Conservation (phyloP, 2,113 vertebrate genomes). For the Sinocyclocheilus rhinocerous region DNA sequence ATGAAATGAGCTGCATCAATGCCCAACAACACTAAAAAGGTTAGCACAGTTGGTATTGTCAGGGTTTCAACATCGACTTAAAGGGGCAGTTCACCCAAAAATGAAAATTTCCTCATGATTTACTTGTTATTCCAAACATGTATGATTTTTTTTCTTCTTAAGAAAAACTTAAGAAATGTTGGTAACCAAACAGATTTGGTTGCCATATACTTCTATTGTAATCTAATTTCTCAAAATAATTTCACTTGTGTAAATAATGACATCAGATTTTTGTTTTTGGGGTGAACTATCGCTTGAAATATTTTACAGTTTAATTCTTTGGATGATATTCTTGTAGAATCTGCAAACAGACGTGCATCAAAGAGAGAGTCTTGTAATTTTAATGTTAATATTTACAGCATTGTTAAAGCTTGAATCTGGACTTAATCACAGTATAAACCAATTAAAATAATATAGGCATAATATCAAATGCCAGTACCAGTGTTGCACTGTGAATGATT, state of each 20-base stretch:
- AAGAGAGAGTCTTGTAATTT: neutral
- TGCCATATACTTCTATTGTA: too few species aligned
- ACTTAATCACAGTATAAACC: neutral
- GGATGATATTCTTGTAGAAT: neutral
- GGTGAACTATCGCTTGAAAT: neutral
- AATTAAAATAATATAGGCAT: neutral
- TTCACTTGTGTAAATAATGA: too few species aligned
- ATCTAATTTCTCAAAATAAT: neutral
- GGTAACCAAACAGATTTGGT: neutral
- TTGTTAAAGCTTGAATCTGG: neutral
- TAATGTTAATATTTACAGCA: neutral
- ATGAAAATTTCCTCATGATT: neutral
- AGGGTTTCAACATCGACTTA: neutral
- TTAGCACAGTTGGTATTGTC: neutral
- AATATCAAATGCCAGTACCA: neutral
- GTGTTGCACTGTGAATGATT: neutral
- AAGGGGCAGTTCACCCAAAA: neutral
- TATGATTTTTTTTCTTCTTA: neutral
- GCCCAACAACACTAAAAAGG: neutral
- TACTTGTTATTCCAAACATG: neutral
- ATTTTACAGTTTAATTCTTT: neutral
- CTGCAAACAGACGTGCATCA: neutral
- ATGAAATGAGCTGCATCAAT: neutral
- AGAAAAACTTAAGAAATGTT: neutral
- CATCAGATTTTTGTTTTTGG: neutral